Evolutionary conservation across 2,888 invertebrate genomes (phyloP).

Genomic region (Suillia variegata): DNA sequence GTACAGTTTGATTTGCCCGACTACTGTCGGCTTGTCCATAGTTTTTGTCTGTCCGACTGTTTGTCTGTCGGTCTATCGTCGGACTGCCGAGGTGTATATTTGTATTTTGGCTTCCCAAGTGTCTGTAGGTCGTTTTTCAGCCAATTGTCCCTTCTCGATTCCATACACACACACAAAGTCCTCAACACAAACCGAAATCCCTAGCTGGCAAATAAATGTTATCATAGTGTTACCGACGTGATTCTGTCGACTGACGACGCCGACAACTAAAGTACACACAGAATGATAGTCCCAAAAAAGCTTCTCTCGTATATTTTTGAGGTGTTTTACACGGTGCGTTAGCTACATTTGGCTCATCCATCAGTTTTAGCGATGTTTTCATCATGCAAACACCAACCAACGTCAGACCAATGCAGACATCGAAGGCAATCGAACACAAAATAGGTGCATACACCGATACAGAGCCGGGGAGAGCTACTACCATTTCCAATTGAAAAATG

Average conservation of each 20-base stretch:
- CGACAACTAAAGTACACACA: slow-evolving; percentile 17
- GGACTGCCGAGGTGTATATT: neutral
- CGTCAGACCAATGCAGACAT: neutral
- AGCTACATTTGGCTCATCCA: slow-evolving; percentile 26
- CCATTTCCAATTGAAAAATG: too few species aligned
- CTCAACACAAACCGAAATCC: slow-evolving; percentile 2
- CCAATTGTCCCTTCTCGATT: too few species aligned
- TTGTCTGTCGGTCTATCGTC: neutral
- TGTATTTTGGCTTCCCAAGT: too few species aligned
- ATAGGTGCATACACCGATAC: too few species aligned
- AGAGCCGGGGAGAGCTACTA: neutral
- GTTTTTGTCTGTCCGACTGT: slow-evolving; percentile 11
- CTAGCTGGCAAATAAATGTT: slow-evolving; percentile 14
- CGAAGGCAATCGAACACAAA: too few species aligned
- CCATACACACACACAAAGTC: too few species aligned
- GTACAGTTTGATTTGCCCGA: slow-evolving; percentile 21
- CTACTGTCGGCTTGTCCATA: too few species aligned
- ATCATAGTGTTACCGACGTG: slow-evolving; percentile 16
- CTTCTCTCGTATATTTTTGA: neutral
- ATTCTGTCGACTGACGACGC: neutral
- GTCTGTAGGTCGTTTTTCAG: too few species aligned
- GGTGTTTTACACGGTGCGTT: neutral
- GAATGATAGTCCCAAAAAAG: slow-evolving; percentile 13
- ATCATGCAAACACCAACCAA: slow-evolving; percentile 23
- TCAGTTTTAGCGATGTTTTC: slow-evolving; percentile 31